These are phyloP conservation scores for Laspeyria flexula DNA, from an alignment of 2,888 invertebrate species.

Conservation along the genomic window DNA sequence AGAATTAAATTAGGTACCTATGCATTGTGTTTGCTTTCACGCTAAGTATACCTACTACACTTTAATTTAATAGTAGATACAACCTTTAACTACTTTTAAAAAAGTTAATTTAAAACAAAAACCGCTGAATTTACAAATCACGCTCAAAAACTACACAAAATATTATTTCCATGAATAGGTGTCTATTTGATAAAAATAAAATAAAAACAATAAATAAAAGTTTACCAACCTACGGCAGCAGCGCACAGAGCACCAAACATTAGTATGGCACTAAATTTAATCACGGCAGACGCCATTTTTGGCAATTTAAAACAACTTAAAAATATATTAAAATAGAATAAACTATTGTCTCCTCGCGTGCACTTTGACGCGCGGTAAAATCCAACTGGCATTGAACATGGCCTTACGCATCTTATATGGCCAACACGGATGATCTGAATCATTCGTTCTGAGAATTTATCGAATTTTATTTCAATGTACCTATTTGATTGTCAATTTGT, in stretches of 20 bases:
- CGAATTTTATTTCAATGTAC: conserved; percentile 30
- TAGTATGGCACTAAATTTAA: conserved; percentile 79
- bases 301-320: conserved; percentile 39
- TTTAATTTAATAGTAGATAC: no score
- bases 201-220: conserved; percentile 10
- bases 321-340: conserved; percentile 23
- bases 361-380: conserved; percentile 57
- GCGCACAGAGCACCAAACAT: conserved; percentile 67
- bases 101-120: no score
- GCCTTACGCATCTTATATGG: conserved; percentile 76
- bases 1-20: no score
- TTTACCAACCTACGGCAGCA: conserved; percentile 78
- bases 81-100: no score
- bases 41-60: no score
- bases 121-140: no score
- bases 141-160: no score
- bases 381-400: conserved; percentile 76
- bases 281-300: conserved; percentile 75
- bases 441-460: conserved; percentile 60
- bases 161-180: no score
- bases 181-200: neutral
- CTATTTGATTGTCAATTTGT: conserved; percentile 30
- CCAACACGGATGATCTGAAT: conserved; percentile 53
- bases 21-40: no score
- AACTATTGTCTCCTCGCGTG: conserved; percentile 52